A percentile compares a stretch with the other conserved stretches of the same genome.
phyloP scores from a whole-genome alignment of 2,113 vertebrate genomes.

The Cryptoleucopteryx plumbea region DNA sequence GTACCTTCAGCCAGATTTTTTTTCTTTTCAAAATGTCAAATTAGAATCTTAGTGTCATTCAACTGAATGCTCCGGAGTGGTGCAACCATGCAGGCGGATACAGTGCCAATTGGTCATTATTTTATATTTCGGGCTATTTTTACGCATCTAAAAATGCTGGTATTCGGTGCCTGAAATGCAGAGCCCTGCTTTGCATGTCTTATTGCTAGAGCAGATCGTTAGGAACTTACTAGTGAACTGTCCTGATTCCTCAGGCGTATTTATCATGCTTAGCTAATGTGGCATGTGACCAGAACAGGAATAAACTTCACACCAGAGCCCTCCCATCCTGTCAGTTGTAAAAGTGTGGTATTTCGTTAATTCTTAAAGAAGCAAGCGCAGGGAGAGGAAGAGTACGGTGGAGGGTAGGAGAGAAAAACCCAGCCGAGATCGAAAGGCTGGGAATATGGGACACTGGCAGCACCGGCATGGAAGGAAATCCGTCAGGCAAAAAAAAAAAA shows the following conservation, averaged over 20 bases:
- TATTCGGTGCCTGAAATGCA: constrained; percentile 4
- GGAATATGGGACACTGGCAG: not conserved
- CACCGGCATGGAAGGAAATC: not conserved
- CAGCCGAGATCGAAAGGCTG: not conserved
- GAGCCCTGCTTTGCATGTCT: constrained; percentile 5
- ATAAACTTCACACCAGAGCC: constrained; percentile 49
- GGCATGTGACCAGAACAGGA: constrained; percentile 21
- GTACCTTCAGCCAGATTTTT: constrained; percentile 16
- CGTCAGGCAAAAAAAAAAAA: not conserved
- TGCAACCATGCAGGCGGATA: not conserved
- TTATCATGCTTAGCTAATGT: constrained; percentile 33
- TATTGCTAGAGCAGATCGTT: not conserved
- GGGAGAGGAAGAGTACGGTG: not conserved
- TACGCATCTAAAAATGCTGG: not conserved
- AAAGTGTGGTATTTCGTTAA: not conserved
- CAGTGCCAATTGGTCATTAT: constrained; percentile 36
- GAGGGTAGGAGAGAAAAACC: not conserved
- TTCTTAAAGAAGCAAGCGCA: not conserved
- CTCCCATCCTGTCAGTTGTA: not conserved
- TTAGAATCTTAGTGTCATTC: constrained; percentile 34
- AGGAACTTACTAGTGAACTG: constrained; percentile 41
- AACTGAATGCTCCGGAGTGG: not conserved
- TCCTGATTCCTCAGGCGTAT: constrained; percentile 17
- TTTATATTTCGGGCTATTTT: not conserved
- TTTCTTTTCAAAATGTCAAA: constrained; percentile 29